A percentile compares a stretch with the other conserved stretches of the same genome.
phyloP scores from a whole-genome alignment of 1,140 invertebrate genomes.

The Magallana angulata region DNA sequence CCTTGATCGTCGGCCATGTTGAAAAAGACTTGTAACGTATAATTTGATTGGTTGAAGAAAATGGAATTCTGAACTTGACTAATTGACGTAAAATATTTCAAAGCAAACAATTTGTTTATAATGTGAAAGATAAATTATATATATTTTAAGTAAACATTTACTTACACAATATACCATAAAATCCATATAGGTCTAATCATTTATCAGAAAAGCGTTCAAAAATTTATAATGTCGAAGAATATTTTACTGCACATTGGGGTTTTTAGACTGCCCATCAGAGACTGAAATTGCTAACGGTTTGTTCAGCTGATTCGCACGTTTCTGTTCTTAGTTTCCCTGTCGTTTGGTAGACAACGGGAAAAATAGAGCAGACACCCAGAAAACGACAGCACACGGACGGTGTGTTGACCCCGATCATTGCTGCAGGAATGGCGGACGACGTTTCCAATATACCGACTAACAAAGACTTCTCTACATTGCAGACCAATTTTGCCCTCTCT shows the following conservation, averaged over 20 bases:
- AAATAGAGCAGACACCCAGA: slow-evolving; percentile 36
- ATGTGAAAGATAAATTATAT: too few relatives aligned
- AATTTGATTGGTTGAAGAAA: neutral
- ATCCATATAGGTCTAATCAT: too few relatives aligned
- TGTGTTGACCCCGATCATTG: neutral
- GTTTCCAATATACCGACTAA: neutral
- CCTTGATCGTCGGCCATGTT: slow-evolving; percentile 32
- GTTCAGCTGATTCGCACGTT: slow-evolving; percentile 26
- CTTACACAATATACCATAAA: too few relatives aligned
- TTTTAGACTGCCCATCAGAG: neutral
- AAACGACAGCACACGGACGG: slow-evolving; percentile 37
- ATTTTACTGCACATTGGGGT: neutral
- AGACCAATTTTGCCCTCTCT: slow-evolving; percentile 3
- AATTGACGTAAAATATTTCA: neutral
- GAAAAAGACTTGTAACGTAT: neutral
- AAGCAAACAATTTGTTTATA: too few relatives aligned
- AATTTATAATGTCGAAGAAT: too few relatives aligned
- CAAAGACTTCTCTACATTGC: slow-evolving; percentile 33
- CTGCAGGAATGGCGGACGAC: neutral
- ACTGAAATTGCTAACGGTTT: neutral
- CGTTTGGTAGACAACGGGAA: slow-evolving; percentile 18
- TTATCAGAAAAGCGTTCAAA: too few relatives aligned
- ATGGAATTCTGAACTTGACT: neutral
- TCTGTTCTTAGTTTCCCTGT: neutral
- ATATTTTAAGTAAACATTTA: too few relatives aligned